A percentile compares a stretch with the other conserved stretches of the same genome.
phyloP scores from a whole-genome alignment of 1,140 invertebrate genomes.

The Micrasema longulum region DNA sequence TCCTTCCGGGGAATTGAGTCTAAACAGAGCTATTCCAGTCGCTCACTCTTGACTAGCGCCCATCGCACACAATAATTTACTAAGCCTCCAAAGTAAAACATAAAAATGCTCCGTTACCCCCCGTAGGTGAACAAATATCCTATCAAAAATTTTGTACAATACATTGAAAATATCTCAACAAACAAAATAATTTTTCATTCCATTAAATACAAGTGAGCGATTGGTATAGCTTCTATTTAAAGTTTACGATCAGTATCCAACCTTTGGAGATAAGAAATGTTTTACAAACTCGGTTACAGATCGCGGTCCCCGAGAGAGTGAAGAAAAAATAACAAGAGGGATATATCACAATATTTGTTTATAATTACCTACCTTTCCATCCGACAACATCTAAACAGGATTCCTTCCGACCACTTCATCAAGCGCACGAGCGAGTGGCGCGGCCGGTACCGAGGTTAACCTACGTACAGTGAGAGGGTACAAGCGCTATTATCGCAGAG shows the following conservation, averaged over 20 bases:
- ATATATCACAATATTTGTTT: slow-evolving; percentile 35
- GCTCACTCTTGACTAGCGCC: slow-evolving; percentile 35
- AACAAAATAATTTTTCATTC: slow-evolving; percentile 11
- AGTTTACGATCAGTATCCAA: too few species aligned
- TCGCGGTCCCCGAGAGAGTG: slow-evolving; percentile 31
- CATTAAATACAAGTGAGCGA: slow-evolving; percentile 29
- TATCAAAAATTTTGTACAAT: slow-evolving; percentile 12
- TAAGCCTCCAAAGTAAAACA: neutral
- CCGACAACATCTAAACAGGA: slow-evolving; percentile 25
- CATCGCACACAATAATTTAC: slow-evolving; percentile 26
- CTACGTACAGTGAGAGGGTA: slow-evolving; percentile 42
- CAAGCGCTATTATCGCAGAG: slow-evolving; percentile 54
- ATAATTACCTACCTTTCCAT: slow-evolving; percentile 32
- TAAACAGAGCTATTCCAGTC: slow-evolving; percentile 13
- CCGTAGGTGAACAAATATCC: slow-evolving; percentile 4
- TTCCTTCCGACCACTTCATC: slow-evolving; percentile 16
- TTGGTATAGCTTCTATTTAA: neutral
- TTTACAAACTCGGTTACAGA: too few species aligned
- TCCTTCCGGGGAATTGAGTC: slow-evolving; percentile 10
- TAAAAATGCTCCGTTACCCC: neutral
- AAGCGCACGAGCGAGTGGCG: neutral
- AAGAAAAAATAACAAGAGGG: slow-evolving; percentile 33
- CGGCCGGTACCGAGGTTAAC: slow-evolving; percentile 18
- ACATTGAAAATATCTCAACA: slow-evolving; percentile 13
- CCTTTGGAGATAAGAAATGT: too few species aligned